phyloP scores from a whole-genome alignment of 1,140 invertebrate species.

The Semibalanus balanoides region DNA sequence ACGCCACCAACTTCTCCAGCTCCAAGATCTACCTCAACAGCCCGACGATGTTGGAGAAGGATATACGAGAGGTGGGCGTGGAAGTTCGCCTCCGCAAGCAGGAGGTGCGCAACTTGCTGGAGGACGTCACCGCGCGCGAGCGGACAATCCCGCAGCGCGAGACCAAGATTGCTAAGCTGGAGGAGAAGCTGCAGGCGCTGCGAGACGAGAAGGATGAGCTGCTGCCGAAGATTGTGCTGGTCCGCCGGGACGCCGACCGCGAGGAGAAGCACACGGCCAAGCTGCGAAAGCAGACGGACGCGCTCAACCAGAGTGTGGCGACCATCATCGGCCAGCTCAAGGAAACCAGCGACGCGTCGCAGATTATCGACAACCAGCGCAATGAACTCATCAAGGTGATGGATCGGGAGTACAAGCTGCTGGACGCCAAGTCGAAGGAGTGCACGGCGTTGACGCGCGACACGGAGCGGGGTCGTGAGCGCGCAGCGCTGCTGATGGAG shows the following conservation, averaged over 20 bases:
- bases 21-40: background rate
- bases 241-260: background rate
- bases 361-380: background rate
- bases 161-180: background rate
- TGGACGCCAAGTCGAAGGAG: background rate
- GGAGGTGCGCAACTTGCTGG: background rate
- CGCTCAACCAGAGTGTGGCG: background rate
- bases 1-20: background rate
- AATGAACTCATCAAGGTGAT: background rate
- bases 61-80: background rate
- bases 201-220: background rate
- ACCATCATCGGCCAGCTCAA: background rate
- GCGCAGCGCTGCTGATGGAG: background rate
- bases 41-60: background rate
- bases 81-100: background rate
- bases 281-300: background rate
- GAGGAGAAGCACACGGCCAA: background rate
- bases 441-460: background rate
- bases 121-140: background rate
- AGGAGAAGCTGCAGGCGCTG: background rate
- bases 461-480: background rate
- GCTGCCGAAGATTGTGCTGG: background rate
- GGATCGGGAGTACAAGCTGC: background rate
- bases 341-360: background rate
- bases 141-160: background rate